Base-by-base conservation (phyloP, 2,888 invertebrate genomes). In the Resseliella maxima region DNA sequence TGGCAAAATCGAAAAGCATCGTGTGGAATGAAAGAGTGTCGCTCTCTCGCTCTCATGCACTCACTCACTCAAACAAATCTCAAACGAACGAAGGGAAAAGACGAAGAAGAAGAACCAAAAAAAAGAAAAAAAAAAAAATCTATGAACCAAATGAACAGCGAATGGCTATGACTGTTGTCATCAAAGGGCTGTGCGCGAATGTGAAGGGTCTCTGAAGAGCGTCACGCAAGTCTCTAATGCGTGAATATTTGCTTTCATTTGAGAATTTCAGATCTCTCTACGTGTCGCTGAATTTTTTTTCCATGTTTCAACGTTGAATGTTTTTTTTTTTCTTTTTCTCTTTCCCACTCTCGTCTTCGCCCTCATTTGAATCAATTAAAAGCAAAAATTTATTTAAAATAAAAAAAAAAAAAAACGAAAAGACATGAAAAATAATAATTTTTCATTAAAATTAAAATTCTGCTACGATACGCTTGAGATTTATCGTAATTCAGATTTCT, bases 341-440 rank as follows among this genome's bases (percentile, higher is more conserved):
- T 6, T 64, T 1, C 83, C 10, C 24, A 27, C 31, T 27, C 21
- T 38, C 38, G 83, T 83, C 83, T 83, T 83, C 83, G 83, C 83
- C 38, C 83, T 83, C 83, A 83, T 83, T 83, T 83, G 83, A 83
- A 83, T 83, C 83, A 83, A 83, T 83, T 83, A 83, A 83, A 83
- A 83, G 83, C 83, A 83, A 38, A 83, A 83, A 83, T 38, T 81
- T 31, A 64, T n/a, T n/a, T n/a, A n/a, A 64, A 31, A 64, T 3
- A 64, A 31, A 64, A 36, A 83, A 38, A 83, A 38, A 83, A 83
- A 38, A 83, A 83, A 36, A 38, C 83, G 83, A 83, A 83, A 83
- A 83, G 83, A 83, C 83, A 83, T 83, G 83, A 83, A 83, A 83
- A 83, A 83, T 83, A 83, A 83, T 83, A 83, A 83, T 83, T 83